Evolutionary conservation across 2,888 invertebrate genomes (phyloP).

Genomic region (Slavum lentiscoides): DNA sequence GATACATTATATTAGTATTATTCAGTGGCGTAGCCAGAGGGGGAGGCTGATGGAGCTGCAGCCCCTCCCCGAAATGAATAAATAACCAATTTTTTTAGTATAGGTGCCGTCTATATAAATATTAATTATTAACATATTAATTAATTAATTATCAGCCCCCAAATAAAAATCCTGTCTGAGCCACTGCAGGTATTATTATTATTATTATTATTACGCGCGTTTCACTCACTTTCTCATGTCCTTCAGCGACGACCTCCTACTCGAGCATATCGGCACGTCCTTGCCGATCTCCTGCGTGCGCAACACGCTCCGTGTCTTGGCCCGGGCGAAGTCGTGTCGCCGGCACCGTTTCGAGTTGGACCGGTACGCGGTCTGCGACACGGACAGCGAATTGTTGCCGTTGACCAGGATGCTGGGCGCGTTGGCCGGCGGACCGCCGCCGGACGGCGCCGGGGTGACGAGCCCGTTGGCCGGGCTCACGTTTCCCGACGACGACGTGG

Average conservation of each 20-base stretch:
- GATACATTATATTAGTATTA: too few species aligned
- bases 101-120: too few species aligned
- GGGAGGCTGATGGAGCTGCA: too few species aligned
- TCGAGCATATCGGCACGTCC: conserved; percentile 57
- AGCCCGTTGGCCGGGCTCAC: conserved; percentile 53
- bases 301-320: conserved; percentile 62
- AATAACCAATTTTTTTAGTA: too few species aligned
- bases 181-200: too few species aligned
- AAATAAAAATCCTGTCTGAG: too few species aligned
- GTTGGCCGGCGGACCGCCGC: conserved; percentile 31
- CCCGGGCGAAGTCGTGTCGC: conserved; percentile 62
- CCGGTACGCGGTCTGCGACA: conserved; percentile 56
- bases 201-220: neutral
- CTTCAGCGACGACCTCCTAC: conserved; percentile 62
- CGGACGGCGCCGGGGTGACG: conserved; percentile 29
- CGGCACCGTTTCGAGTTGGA: conserved; percentile 62
- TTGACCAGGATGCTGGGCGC: conserved; percentile 25
- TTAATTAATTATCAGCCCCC: too few species aligned
- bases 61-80: too few species aligned
- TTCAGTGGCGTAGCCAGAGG: too few species aligned
- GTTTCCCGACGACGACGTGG: conserved; percentile 54
- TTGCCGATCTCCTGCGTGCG: conserved; percentile 60
- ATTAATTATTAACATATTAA: too few species aligned
- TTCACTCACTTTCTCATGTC: conserved; percentile 62
- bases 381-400: conserved; percentile 29